Evolutionary conservation across 2,113 vertebrate genomes (phyloP), one percentile per base, ranked within the genome.

Genomic region (Callipepla californica): DNA sequence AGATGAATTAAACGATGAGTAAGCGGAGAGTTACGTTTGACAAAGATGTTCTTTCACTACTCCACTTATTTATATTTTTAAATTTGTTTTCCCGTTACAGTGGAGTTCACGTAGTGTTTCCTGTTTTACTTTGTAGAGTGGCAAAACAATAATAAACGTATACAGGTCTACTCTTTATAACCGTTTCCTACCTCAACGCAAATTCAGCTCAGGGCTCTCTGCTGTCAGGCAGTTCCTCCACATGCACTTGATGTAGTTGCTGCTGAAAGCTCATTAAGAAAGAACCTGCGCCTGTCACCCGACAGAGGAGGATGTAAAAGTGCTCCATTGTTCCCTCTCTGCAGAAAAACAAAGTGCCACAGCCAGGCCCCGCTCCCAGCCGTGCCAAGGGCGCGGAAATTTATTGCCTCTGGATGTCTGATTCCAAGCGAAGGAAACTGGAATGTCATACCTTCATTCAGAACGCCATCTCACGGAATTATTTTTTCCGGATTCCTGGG

Each of bases 401-500:
- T 95, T 90, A 94, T 96, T 94, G 91, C 95, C 87, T 85, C 91
- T 96, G 95, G 90, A 91, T 84, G 89, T 94, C 96, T 96, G 95
- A 93, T 90, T 91, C 91, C 72, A 76, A 75, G 95, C 0, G 81
- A 89, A 97, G 97, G 97, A 97, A 97, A 89, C 94, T 76, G 81
- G 78, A 97, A 97, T 97, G 97, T 94, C 97, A 96, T 93, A 96
- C 94, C 95, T 98, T 98, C 97, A 97, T 97, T 98, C 98, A 97
- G 90, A 97, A 96, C 96, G 96, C 96, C 50, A 17, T 95, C 97
- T 97, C 97, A 96, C 94, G 97, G 97, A 98, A 98, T 96, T 98
- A 98, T 98, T 98, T 98, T 98, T 98, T 98, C 98, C 98, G 98
- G 97, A 98, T 98, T 98, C 97, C 96, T 98, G 96, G 97, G 98